Percentiles rank a stretch among this genome's conserved stretches.
Conservation (phyloP, 2,888 invertebrate genomes). For the Tridacna crocea region DNA sequence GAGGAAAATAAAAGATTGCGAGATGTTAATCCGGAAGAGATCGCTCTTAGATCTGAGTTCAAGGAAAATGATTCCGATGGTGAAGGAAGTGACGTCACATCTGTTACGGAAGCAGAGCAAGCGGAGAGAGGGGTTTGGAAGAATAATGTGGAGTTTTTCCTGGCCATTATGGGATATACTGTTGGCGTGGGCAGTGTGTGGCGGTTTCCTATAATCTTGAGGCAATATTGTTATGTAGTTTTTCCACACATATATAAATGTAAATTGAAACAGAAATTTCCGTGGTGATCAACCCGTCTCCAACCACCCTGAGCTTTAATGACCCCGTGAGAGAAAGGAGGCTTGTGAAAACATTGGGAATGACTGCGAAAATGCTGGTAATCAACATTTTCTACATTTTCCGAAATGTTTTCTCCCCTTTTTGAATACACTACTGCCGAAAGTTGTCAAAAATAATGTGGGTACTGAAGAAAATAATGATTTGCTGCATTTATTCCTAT, state of each 20-base stretch:
- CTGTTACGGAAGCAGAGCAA: background rate
- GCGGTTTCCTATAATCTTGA: constrained; percentile 55
- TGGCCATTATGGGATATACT: constrained; percentile 58
- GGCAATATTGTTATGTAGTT: constrained; percentile 14
- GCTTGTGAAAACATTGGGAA: no score
- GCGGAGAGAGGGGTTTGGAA: constrained; percentile 41
- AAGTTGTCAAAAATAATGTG: background rate
- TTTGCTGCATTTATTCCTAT: no score
- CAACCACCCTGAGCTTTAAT: no score
- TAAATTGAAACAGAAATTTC: no score
- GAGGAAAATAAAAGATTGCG: no score
- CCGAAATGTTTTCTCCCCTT: no score
- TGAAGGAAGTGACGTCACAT: constrained; percentile 1
- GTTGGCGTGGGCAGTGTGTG: constrained; percentile 58
- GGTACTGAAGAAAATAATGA: background rate
- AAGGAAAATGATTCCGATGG: background rate
- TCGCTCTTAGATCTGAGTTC: background rate
- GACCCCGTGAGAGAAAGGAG: no score
- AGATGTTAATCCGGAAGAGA: background rate
- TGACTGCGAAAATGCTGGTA: no score
- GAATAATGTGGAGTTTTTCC: constrained; percentile 52
- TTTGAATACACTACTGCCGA: no score
- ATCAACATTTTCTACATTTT: no score
- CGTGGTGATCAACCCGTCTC: no score
- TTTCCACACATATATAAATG: background rate